Base-by-base conservation (phyloP, 1,140 invertebrate genomes). In the Anoplophora glabripennis region DNA sequence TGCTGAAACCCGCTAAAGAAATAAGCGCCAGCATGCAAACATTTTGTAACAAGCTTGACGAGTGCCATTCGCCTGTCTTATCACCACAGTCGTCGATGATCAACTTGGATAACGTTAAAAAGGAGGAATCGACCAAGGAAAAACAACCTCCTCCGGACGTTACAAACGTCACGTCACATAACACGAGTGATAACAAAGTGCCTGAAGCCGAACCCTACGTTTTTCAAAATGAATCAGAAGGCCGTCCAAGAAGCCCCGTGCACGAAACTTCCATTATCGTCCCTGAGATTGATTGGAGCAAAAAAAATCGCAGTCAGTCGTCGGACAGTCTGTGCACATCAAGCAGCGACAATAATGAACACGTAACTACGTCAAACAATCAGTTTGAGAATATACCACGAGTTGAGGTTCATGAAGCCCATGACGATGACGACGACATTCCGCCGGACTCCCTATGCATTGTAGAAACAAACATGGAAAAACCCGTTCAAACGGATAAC, bases 1-100 rank as follows among this genome's bases (percentile, higher is more conserved):
- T 93, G 56, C 71, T 94, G 35, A 89, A 92, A 74, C 89, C 90
- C 0, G 88, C 90, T 0, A 80, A 86, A 0, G 84, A 87, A 59
- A 86, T 88, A 7, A 88, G 86, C 72, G 82, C 87, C 1, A 83
- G 84, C 14, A 89, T 90, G 87, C 85, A 88, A 66, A 85, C 84
- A 1, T 88, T 89, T 67, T 71, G 70, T 53, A 72, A 59, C 45
- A 72, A 71, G 55, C 57, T 73, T 11, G 64, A 70, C 42, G 72
- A 74, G 38, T 46, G 60, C 38, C 58, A 55, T 11, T 70, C 72
- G 3, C 72, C 73, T 18, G 58, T 57, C 18, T 68, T 64, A 57
- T 80, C 63, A 57, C 79, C 61, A 9, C 57, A 58, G 47, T 40
- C 57, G 3, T 49, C 60, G 4, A 44, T 62, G 21, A 21, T 57